Conservation (phyloP, 2,888 invertebrate species). For the Synanthedon andrenaeformis region DNA sequence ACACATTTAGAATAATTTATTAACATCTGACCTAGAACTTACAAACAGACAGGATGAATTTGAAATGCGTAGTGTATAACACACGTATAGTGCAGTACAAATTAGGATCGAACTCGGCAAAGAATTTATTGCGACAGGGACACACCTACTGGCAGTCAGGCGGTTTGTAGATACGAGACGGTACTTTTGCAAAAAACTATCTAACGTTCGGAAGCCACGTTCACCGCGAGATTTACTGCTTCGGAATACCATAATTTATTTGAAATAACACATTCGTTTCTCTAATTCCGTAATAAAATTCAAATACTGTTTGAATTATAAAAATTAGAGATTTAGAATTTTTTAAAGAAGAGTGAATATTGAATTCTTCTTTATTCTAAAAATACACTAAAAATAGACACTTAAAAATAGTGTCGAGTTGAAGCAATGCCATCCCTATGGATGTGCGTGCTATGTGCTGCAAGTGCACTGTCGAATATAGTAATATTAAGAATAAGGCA, state of each 20-base stretch:
- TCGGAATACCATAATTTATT: not conserved
- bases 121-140: constrained; percentile 23
- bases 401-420: too few species aligned
- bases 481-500: too few species aligned
- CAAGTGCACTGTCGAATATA: too few species aligned
- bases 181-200: constrained; percentile 10
- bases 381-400: too few species aligned
- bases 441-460: too few species aligned
- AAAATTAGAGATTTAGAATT: too few species aligned
- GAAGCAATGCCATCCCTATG: too few species aligned
- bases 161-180: constrained; percentile 4
- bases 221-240: constrained; percentile 12
- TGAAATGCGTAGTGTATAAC: not conserved
- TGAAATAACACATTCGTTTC: not conserved
- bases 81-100: constrained; percentile 8
- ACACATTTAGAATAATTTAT: too few species aligned
- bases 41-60: not conserved
- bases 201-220: constrained; percentile 5
- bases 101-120: constrained; percentile 17
- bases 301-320: too few species aligned
- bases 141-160: constrained; percentile 12
- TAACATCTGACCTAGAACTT: too few species aligned
- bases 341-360: too few species aligned
- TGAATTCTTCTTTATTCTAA: too few species aligned
- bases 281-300: not conserved